These are phyloP conservation scores for Hylia prasina DNA, from an alignment of 2,113 vertebrate genomes.

Conservation along the genomic window DNA sequence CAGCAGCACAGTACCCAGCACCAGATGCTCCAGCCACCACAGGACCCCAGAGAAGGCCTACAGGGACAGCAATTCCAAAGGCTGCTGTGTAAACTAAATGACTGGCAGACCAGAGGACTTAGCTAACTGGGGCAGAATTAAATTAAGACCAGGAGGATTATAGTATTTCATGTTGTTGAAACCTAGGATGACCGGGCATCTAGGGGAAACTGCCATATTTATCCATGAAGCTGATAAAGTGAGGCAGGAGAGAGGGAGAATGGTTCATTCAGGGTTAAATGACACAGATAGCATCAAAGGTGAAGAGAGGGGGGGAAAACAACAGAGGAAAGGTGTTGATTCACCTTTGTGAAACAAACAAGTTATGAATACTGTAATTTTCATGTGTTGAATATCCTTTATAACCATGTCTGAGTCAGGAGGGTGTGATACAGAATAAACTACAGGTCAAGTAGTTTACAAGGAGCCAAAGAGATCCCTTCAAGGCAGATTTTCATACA, in stretches of 20 bases:
- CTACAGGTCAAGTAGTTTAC: neutral
- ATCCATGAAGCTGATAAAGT: neutral
- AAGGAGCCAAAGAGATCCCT: neutral
- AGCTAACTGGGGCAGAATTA: conserved; percentile 41
- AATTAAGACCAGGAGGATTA: conserved; percentile 39
- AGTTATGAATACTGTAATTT: neutral
- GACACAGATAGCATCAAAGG: neutral
- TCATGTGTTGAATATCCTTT: neutral
- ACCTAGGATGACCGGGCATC: neutral
- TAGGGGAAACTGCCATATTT: neutral
- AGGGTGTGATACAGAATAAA: neutral
- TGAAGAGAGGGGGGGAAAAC: neutral
- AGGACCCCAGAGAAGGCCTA: neutral
- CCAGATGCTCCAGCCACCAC: neutral
- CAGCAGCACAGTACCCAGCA: neutral
- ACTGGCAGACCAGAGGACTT: neutral
- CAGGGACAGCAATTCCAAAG: neutral
- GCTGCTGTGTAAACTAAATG: neutral
- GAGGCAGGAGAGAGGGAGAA: neutral
- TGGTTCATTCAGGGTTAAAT: neutral
- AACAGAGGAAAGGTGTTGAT: neutral
- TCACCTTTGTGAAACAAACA: neutral
- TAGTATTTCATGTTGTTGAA: neutral
- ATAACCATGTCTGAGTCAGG: neutral
- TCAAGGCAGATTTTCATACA: neutral